phyloP scores from a whole-genome alignment of 2,888 invertebrate species.

The Diaprepes abbreviatus region DNA sequence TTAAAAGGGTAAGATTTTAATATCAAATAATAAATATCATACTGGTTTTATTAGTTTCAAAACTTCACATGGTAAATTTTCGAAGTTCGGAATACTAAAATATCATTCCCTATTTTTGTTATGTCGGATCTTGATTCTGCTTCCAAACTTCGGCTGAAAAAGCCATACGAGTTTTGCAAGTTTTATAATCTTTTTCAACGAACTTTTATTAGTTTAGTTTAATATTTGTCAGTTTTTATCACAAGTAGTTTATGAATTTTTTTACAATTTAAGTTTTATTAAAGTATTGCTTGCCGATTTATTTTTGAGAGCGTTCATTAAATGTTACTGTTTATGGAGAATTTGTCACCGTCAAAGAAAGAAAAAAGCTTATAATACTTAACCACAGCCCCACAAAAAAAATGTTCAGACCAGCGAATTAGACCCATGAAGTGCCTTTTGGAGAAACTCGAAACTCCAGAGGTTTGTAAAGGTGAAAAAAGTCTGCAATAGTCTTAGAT shows the following conservation, averaged over 20 bases:
- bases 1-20: no score
- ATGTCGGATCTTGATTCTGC: constrained; percentile 34
- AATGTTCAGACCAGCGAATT: no score
- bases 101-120: constrained; percentile 41
- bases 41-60: constrained; percentile 40
- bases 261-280: constrained; percentile 21
- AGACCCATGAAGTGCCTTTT: no score
- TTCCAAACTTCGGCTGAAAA: constrained; percentile 28
- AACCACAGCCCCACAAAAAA: no score
- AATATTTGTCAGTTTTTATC: constrained; percentile 28
- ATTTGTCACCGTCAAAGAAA: no score
- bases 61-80: constrained; percentile 14
- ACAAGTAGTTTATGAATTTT: constrained; percentile 21
- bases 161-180: constrained; percentile 33
- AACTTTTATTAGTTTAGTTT: constrained; percentile 45
- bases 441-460: no score
- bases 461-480: no score
- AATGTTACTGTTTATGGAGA: no score
- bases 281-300: constrained; percentile 10
- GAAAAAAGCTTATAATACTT: no score
- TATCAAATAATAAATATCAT: constrained; percentile 33
- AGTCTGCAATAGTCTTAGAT: no score
- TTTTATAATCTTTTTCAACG: constrained; percentile 43
- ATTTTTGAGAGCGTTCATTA: no score
- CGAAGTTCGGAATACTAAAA: constrained; percentile 39